phyloP scores from a whole-genome alignment of 2,888 invertebrate genomes.

The Plagodis dolabraria region DNA sequence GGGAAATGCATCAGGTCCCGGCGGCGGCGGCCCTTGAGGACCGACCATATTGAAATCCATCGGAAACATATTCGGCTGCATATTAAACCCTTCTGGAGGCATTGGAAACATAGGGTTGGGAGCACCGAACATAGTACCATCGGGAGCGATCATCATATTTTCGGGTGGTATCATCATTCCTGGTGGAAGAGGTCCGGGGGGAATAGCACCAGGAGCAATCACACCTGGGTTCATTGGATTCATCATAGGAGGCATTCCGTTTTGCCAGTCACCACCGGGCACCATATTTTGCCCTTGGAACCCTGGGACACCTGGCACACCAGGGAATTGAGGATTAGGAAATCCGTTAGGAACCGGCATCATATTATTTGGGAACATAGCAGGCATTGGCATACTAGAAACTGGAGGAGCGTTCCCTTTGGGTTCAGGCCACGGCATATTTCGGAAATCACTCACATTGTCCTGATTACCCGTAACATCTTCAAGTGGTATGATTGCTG shows the following conservation, averaged over 20 bases:
- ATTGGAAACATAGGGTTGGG: conserved; percentile 66
- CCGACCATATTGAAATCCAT: conserved; percentile 81
- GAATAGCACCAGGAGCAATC: conserved; percentile 63
- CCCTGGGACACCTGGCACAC: conserved; percentile 70
- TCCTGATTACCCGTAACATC: conserved; percentile 94
- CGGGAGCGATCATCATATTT: conserved; percentile 51
- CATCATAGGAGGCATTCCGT: conserved; percentile 61
- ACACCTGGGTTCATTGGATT: conserved; percentile 66
- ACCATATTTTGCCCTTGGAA: conserved; percentile 72
- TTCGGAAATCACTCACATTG: conserved; percentile 90
- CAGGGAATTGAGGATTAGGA: conserved; percentile 76
- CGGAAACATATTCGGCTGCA: conserved; percentile 79
- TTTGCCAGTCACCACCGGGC: conserved; percentile 69
- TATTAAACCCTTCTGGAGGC: conserved; percentile 72
- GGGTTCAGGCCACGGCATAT: conserved; percentile 93
- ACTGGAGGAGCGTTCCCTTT: conserved; percentile 86
- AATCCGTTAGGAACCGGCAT: conserved; percentile 76
- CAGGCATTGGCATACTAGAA: conserved; percentile 61
- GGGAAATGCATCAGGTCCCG: conserved; percentile 54
- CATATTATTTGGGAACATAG: conserved; percentile 77
- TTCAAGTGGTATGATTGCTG: conserved; percentile 93
- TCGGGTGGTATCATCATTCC: conserved; percentile 74
- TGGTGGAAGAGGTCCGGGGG: conserved; percentile 64
- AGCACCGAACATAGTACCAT: conserved; percentile 60
- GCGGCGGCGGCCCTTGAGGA: conserved; percentile 58